These are phyloP conservation scores for Drosophila cracens DNA, from an alignment of 2,888 invertebrate species.

Conservation along the genomic window DNA sequence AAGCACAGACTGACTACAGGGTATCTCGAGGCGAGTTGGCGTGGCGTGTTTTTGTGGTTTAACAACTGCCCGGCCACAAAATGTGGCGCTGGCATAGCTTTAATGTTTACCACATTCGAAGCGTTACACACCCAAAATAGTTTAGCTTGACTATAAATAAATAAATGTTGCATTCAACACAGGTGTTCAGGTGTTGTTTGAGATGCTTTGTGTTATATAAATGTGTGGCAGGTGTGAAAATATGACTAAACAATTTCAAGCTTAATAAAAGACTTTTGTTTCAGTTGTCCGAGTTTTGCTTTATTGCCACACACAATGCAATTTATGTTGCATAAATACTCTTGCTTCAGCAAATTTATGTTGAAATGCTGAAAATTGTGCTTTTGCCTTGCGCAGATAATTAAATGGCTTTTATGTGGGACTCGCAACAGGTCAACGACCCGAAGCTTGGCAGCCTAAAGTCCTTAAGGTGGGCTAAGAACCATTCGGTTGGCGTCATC, in stretches of 20 bases:
- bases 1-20: not conserved
- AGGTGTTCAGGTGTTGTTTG: not conserved
- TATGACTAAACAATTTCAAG: not conserved
- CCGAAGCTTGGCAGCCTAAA: not conserved
- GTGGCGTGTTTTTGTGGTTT: slow-evolving; percentile 19
- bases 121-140: slow-evolving; percentile 4
- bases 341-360: not conserved
- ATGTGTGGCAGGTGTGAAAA: not conserved
- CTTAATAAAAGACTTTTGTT: not conserved
- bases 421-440: not conserved
- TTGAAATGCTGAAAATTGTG: not conserved
- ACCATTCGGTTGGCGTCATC: not conserved
- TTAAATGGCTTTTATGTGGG: not conserved
- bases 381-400: not conserved
- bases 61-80: slow-evolving; percentile 31
- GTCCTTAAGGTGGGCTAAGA: not conserved
- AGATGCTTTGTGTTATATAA: not conserved
- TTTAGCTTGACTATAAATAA: slow-evolving; percentile 7
- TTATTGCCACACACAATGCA: not conserved
- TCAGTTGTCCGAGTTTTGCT: not conserved
- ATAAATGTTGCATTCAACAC: not conserved
- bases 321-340: not conserved
- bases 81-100: slow-evolving; percentile 16
- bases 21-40: not conserved
- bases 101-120: slow-evolving; percentile 20